Base-by-base conservation (phyloP, 1,140 invertebrate genomes). In the Bombus ignitus region DNA sequence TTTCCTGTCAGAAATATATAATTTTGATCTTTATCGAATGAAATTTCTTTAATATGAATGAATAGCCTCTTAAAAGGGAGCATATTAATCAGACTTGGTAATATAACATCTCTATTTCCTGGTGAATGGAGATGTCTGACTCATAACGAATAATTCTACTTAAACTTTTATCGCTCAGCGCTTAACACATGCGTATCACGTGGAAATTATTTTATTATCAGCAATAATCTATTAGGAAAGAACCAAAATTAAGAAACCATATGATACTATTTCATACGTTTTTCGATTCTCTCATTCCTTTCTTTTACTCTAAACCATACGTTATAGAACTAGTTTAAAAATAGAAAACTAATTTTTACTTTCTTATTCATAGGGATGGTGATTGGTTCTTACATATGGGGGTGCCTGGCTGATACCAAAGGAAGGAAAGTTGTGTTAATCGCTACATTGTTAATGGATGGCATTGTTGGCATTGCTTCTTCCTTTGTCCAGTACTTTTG, bases 351-450 rank as follows among this genome's bases (percentile, higher is more conserved):
- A 53, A 53, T 18, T 53, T 8, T 62, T n/a, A n/a, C 0, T n/a
- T 12, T 62, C 3, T 62, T 62, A 62, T 79, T 91, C 87, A 8
- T 89, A 98, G 98, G 98, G 87, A 98, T 98, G 98, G 97, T 98
- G 82, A 95, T 98, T 85, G 98, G 98, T 32, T 98, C 98, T n/a
- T 98, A 98, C 95, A 97, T 98, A 93, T 98, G 98, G 98, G 98
- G 98, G 57, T 98, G 97, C 87, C 95, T 98, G 89, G 98, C 98
- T 87, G 98, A 98, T 94, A 97, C 97, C 0, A 97, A 97, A 89
- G 98, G 98, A 1, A 96, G 98, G 42, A 97, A 97, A 92, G 93
- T 96, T 15, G 97, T 98, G 28, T 94, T 98, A 78, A 97, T 98
- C 66, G 96, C 96, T 28, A 97, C 97, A 0, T 95, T 98, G 70